Evolutionary conservation across 2,797 vertebrate species (phyloP), one percentile per base, ranked within the genome.

Genomic region (Lacerta bilineata): DNA sequence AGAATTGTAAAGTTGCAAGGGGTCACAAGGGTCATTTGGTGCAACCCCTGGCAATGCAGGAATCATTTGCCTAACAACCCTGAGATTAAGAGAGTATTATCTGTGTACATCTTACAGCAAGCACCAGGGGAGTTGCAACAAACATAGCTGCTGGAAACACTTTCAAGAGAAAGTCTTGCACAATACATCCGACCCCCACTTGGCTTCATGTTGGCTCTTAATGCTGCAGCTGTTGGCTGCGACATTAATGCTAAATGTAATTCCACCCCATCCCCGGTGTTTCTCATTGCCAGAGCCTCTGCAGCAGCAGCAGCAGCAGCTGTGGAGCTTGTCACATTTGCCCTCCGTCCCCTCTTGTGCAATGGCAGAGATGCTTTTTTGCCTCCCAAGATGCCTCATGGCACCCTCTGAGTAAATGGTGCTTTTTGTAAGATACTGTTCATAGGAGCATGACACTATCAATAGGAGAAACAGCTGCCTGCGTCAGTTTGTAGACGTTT

Each of bases 321-420:
- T 41, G n/a, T 13, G 2, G 66, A 61, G 33, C 41, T 29, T 36
- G 27, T 81, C 59, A 33, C 43, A 59, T n/a, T 68, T 81, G 78
- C 61, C 8, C 64, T 79, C 43, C 59, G 41, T 55, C 18, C 25
- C 83, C 59, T 68, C 72, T 89, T 85, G 46, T 75, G 50, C 83
- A 85, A 85, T 43, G 39, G 25, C 8, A n/a, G 7, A 2, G 50
- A n/a, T 84, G 39, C 66, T 39, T 46, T 50, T 85, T 33, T 85
- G 66, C 83, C 71, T 84, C n/a, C 50, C 17, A 84, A 74, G 50
- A 74, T 80, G 46, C 29, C 55, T 84, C 59, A 29, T 76, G 20
- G 41, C 29, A 69, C 36, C 20, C 78, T 36, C 7, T 76, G 71
- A 76, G 80, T 41, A 41, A 82, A 76, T 41, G 1, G 41, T 77